Base-by-base conservation (phyloP, 2,888 invertebrate species). In the Synanthedon formicaeformis region DNA sequence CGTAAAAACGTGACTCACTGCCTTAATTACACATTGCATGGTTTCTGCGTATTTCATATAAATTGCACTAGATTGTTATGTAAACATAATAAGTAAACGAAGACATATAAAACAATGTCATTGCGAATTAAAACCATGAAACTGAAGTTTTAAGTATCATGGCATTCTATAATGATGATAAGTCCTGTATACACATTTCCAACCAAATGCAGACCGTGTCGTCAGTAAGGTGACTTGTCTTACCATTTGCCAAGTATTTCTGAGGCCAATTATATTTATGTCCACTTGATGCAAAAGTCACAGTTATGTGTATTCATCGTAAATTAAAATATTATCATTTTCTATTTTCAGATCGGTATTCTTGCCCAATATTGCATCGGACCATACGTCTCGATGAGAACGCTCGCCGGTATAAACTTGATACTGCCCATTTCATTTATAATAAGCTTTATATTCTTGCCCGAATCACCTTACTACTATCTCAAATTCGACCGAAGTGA, bases 391-490 rank as follows among this genome's bases (percentile, higher is more conserved):
- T 77, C 88, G 58, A 90, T 91, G 76, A 78, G 75, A 58, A 73
- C 71, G 18, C 77, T 90, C 57, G 90, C 90, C 53, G 78, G 78
- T 53, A 84, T 90, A 68, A 91, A 90, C 67, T 76, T 90, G 60
- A 69, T 88, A 57, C 78, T 91, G 53, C 90, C 91, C 11, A 71
- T 91, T 41, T 60, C 89, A 41, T 90, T 91, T 63, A 72, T 91
- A 27, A 53, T 90, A 13, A 75, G 86, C 14, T 89, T 92, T 69
- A 72, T 89, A 41, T 89, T 89, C 67, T 84, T 92, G 70, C 93
- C 93, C n/a, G 93, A 93, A 79, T 90, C 91, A 58, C 92, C 92
- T 13, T 88, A 91, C 61, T 90, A 85, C 69, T 84, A 89, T 61
- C 72, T 89, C 57, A 83, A 86, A 64, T 88, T 86, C 58, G 88